A percentile compares a stretch with the other conserved stretches of the same genome.
Conservation (phyloP, 1,140 invertebrate species). For the Pectinophora gossypiella region DNA sequence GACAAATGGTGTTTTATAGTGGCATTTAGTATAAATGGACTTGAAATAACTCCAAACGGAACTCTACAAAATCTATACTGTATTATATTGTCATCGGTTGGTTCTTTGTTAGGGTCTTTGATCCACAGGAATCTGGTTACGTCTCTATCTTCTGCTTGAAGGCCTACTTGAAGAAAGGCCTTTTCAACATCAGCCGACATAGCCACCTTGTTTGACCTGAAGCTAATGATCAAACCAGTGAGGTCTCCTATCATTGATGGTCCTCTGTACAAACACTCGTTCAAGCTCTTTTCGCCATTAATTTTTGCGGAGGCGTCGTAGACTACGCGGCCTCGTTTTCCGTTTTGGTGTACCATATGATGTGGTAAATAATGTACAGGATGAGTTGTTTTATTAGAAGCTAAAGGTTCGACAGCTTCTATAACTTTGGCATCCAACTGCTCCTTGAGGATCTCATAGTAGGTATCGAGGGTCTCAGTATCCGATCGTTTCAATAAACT, state of each 20-base stretch:
- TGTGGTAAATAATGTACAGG: slow-evolving; percentile 20
- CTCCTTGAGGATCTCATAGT: slow-evolving; percentile 10
- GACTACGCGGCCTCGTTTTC: slow-evolving; percentile 12
- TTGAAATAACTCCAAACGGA: slow-evolving; percentile 25
- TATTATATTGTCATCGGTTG: slow-evolving; percentile 13
- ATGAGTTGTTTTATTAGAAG: background rate
- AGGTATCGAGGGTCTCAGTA: background rate
- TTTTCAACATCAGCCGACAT: slow-evolving; percentile 27
- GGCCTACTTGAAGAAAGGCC: slow-evolving; percentile 20
- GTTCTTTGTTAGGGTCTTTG: slow-evolving; percentile 13
- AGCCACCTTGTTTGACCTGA: slow-evolving; percentile 15
- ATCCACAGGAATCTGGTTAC: slow-evolving; percentile 26
- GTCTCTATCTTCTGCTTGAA: slow-evolving; percentile 18
- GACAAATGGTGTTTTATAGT: slow-evolving; percentile 20
- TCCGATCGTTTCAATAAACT: slow-evolving; percentile 14
- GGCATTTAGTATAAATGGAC: slow-evolving; percentile 22
- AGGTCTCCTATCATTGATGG: slow-evolving; percentile 24
- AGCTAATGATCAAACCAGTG: slow-evolving; percentile 15
- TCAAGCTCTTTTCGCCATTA: slow-evolving; percentile 15
- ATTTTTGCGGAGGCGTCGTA: slow-evolving; percentile 21
- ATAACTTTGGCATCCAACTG: slow-evolving; percentile 14
- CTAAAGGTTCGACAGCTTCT: slow-evolving; percentile 4
- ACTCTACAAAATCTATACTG: slow-evolving; percentile 26
- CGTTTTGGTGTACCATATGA: slow-evolving; percentile 5
- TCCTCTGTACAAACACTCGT: slow-evolving; percentile 21